Evolutionary conservation across 2,113 vertebrate species (phyloP).

Genomic region (Lepidothrix coronata): DNA sequence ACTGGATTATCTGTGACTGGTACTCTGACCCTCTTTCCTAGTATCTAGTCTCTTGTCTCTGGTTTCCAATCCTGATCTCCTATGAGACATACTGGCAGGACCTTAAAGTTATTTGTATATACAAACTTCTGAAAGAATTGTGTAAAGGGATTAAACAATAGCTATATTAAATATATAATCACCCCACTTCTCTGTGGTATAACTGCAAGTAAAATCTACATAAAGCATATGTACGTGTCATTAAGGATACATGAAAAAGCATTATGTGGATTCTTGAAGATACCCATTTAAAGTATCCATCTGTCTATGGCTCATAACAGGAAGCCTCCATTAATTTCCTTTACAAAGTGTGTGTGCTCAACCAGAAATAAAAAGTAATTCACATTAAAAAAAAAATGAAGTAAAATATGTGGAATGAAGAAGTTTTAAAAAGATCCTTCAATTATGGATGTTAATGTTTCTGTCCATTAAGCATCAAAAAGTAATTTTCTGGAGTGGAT

Average conservation of each 20-base stretch:
- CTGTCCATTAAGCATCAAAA: constrained; percentile 31
- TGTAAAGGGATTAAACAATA: neutral
- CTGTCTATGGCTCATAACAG: neutral
- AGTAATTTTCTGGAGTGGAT: constrained; percentile 3
- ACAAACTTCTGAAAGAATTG: neutral
- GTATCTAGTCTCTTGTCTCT: neutral
- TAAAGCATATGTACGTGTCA: neutral
- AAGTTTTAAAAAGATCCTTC: neutral
- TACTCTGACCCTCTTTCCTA: neutral
- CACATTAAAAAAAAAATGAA: neutral
- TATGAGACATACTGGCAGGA: neutral
- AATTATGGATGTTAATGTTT: neutral
- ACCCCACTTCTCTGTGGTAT: neutral
- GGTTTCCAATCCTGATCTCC: neutral
- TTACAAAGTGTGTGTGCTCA: neutral
- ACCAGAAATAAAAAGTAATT: neutral
- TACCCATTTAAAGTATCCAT: neutral
- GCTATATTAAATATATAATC: neutral
- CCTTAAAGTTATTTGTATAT: neutral
- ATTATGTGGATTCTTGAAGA: neutral
- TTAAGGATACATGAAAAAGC: neutral
- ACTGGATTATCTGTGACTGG: neutral
- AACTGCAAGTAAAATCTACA: neutral
- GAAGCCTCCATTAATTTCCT: neutral
- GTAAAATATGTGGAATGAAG: neutral